Evolutionary conservation across 2,113 vertebrate species (phyloP).

Genomic region (Coptodon rendalli): DNA sequence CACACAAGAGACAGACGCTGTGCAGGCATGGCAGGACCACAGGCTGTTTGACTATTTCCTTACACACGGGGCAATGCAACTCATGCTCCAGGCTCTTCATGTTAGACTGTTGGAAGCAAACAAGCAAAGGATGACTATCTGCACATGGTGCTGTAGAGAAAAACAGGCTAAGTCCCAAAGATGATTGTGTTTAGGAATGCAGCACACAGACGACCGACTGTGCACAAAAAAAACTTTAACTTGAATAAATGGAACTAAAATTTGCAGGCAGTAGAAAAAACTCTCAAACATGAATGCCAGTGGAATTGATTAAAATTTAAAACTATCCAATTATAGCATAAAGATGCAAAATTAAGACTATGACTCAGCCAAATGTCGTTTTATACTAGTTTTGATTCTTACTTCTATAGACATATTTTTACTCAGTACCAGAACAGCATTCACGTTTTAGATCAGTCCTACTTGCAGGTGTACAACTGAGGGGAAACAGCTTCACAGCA

Average conservation of each 20-base stretch:
- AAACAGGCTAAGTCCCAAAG: background rate
- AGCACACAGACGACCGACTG: background rate
- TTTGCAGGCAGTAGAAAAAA: background rate
- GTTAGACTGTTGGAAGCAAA: constrained; percentile 75
- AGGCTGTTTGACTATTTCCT: constrained; percentile 92
- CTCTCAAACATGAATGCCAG: background rate
- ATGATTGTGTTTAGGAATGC: background rate
- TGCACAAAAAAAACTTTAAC: background rate
- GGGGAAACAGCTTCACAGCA: background rate
- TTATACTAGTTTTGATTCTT: background rate
- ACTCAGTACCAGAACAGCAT: background rate
- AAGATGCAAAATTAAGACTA: background rate
- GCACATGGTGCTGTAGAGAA: background rate
- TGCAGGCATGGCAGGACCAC: constrained; percentile 90
- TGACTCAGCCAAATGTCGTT: background rate
- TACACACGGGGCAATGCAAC: constrained; percentile 88
- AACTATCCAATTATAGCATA: background rate
- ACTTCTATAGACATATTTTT: background rate
- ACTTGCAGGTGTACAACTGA: background rate
- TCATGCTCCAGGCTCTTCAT: constrained; percentile 97
- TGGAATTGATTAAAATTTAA: background rate
- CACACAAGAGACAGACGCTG: constrained; percentile 91
- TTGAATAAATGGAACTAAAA: background rate
- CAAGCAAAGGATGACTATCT: background rate
- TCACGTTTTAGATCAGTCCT: background rate